phyloP scores from a whole-genome alignment of 1,140 invertebrate genomes.

The Trichomalopsis sarcophagae region DNA sequence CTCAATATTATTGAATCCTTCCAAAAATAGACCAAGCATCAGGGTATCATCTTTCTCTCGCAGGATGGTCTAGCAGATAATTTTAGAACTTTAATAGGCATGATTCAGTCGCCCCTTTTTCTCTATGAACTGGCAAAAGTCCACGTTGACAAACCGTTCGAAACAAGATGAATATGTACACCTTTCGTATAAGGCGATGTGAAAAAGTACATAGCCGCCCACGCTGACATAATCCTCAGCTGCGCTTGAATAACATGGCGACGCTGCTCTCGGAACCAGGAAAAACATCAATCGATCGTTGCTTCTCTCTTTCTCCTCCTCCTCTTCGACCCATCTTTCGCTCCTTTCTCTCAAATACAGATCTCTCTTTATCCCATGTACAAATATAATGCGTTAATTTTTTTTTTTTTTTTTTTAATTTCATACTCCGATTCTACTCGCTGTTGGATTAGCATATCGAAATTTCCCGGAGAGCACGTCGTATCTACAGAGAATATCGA shows the following conservation, averaged over 20 bases:
- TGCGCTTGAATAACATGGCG: background rate
- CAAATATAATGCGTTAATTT: background rate
- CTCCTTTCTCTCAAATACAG: background rate
- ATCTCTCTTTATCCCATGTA: background rate
- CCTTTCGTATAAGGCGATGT: background rate
- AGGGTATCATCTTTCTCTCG: background rate
- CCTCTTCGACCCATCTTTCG: slow-evolving; percentile 1
- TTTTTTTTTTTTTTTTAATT: background rate
- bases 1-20: background rate
- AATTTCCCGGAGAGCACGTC: background rate
- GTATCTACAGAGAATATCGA: background rate
- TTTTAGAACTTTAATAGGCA: background rate
- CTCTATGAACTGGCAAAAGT: background rate
- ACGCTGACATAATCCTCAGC: background rate
- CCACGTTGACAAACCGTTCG: background rate
- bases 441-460: slow-evolving; percentile 37
- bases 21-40: background rate
- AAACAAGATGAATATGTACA: background rate
- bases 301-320: background rate
- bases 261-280: background rate
- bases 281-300: background rate
- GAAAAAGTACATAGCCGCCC: background rate
- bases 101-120: background rate
- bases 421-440: slow-evolving; percentile 16
- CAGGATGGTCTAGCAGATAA: background rate